A percentile compares a stretch with the other conserved stretches of the same genome.
phyloP scores from a whole-genome alignment of 1,140 invertebrate genomes.

The Anoplolepis gracilipes region DNA sequence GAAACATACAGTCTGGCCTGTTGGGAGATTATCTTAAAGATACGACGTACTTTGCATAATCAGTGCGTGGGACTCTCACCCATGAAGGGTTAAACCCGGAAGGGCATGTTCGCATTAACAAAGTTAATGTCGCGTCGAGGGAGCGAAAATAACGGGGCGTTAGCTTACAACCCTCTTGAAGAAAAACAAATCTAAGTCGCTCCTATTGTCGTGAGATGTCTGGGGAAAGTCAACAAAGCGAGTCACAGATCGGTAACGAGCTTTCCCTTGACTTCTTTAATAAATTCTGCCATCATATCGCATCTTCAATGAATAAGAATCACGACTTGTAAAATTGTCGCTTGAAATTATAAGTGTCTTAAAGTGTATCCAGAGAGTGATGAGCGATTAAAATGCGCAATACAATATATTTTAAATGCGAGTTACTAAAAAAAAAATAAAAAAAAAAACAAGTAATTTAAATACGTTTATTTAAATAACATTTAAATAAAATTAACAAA shows the following conservation, averaged over 20 bases:
- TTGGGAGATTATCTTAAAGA: conserved; percentile 16
- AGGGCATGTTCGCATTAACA: conserved; percentile 54
- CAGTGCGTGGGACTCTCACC: conserved; percentile 40
- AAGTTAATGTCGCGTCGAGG: conserved; percentile 63
- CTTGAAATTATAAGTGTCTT: conserved; percentile 2
- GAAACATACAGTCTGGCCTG: conserved; percentile 41
- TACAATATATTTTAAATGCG: too few relatives aligned
- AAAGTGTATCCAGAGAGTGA: background rate
- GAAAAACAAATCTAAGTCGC: conserved; percentile 53
- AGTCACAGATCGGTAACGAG: conserved; percentile 57
- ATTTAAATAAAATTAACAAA: too few relatives aligned
- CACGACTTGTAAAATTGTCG: background rate
- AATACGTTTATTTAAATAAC: too few relatives aligned
- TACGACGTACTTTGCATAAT: conserved; percentile 51
- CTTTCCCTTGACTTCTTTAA: conserved; percentile 37
- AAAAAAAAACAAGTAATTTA: too few relatives aligned
- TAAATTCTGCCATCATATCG: background rate
- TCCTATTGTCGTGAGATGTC: conserved; percentile 50
- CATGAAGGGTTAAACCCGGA: conserved; percentile 42
- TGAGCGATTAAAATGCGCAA: too few relatives aligned
- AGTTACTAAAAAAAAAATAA: too few relatives aligned
- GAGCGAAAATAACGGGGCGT: conserved; percentile 49
- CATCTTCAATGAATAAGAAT: background rate
- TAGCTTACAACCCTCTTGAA: conserved; percentile 33
- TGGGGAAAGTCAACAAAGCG: conserved; percentile 28